Base-by-base conservation (phyloP, 64 coral and sea anemone genomes). In the Acropora tenuis region DNA sequence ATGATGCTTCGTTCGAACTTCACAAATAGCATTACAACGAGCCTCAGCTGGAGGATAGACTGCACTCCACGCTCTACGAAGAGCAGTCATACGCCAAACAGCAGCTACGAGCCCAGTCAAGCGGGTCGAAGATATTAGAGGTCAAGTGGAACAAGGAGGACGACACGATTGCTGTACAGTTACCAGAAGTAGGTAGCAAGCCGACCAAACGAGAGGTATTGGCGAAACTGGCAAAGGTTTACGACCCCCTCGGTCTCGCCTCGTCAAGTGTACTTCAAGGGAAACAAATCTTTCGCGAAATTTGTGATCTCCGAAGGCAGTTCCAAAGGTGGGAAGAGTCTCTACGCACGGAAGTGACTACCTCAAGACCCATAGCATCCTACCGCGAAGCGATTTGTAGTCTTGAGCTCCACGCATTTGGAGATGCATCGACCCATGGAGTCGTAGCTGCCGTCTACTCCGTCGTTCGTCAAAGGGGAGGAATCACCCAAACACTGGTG, bases 1-100 rank as follows among this genome's bases (percentile, higher is more conserved):
- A 53, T n/a, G 80, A 92, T 68, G 90, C 90, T 50, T 86, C 80
- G 6, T 92, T 92, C 7, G 50, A 92, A 43, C 73, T 92, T 0
- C 90, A 92, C 13, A 91, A 91, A 55, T 77, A 43, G 41, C 45
- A 77, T 50, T 79, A 47, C 15, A 18, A 45, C 48, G 3, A 7
- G 46, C 10, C 45, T 16, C 46, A 79, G 3, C 52, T 55, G 52
- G 19, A 4, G 78, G 2, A 61, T 1, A 65, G 17, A 72, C 16
- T 6, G n/a, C 19, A 9, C 71, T 41, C 6, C n/a, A 74, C 71
- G 13, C 52, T 10, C 10, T 55, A 55, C 52, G 52, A 55, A 55
- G 52, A 55, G 52, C 52, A 55, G 52, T 55, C 52, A 10, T 55
- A 55, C 52, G 52, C 52, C 52, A 55, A 55, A 55, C 1, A 55